Evolutionary conservation across 2,888 invertebrate species (phyloP), one percentile per base, ranked within the genome.

Genomic region (Arctia plantaginis): DNA sequence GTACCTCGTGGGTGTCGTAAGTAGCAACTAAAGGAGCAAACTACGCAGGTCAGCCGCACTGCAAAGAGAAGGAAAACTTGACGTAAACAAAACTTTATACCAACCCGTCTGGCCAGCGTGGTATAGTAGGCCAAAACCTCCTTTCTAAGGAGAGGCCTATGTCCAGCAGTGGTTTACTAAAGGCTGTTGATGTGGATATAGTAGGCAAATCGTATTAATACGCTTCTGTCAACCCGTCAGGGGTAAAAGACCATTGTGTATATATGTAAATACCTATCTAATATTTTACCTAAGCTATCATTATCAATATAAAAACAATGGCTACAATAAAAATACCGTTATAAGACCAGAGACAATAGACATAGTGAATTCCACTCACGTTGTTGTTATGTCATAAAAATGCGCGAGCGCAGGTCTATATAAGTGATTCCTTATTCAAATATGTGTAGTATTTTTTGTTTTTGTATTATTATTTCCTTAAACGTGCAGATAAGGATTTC

Each of bases 381-480:
- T 83, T 74, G 73, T 51, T 72, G 71, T 84, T 84, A 81, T 81
- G 80, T 82, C 79, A 84, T 77, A 76, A 75, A 78, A 75, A 77
- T 82, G 85, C 79, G 80, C 82, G 69, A 55, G 68, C 69, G 83
- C 77, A 72, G 76, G 30, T 69, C 66, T 44, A n/a, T n/a, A n/a
- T n/a, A 30, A 70, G 47, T 70, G 68, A 76, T 76, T 76, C 73
- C 71, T 39, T 77, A 84, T 84, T 83, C 78, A 80, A 85, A 85
- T 85, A 77, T 77, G 72, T 79, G 71, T 68, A 79, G 77, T 82
- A 82, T 75, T 70, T 72, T 67, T 83, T n/a, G n/a, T 78, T 77
- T 76, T 71, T 76, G 73, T 69, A 66, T 47, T 62, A 79, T 80
- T 78, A 79, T 82, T 85, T 85, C 85, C 85, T 85, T 80, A 84